These are phyloP conservation scores for Hypena proboscidalis DNA, from an alignment of 2,888 invertebrate genomes.

Conservation along the genomic window DNA sequence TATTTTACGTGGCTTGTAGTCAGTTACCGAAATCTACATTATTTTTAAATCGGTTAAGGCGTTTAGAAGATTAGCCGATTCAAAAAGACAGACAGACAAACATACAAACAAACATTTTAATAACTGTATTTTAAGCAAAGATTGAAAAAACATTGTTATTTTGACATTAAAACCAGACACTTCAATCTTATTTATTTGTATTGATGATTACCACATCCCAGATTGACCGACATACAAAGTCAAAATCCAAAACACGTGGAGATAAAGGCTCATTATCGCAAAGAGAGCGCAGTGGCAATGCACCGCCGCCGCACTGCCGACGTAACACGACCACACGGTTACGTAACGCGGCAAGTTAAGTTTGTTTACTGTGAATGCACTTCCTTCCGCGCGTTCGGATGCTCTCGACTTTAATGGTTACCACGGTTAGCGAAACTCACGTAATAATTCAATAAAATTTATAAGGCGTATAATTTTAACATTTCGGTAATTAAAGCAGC, in stretches of 20 bases:
- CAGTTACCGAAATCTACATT: no score
- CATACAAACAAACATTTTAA: no score
- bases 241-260: not conserved
- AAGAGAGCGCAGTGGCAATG: slow-evolving; percentile 18
- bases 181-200: no score
- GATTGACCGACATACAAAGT: not conserved
- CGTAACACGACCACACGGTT: slow-evolving; percentile 34
- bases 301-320: slow-evolving; percentile 24
- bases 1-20: no score
- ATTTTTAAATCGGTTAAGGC: no score
- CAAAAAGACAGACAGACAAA: no score
- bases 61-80: no score
- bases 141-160: not conserved
- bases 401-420: slow-evolving; percentile 22
- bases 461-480: not conserved
- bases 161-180: no score
- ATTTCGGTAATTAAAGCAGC: not conserved
- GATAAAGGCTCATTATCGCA: not conserved
- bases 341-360: slow-evolving; percentile 29
- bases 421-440: no score
- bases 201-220: no score
- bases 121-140: no score
- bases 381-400: slow-evolving; percentile 36
- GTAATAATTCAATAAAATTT: not conserved
- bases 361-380: slow-evolving; percentile 34